phyloP scores from a whole-genome alignment of 2,888 invertebrate species.

The Geotrupes spiniger region DNA sequence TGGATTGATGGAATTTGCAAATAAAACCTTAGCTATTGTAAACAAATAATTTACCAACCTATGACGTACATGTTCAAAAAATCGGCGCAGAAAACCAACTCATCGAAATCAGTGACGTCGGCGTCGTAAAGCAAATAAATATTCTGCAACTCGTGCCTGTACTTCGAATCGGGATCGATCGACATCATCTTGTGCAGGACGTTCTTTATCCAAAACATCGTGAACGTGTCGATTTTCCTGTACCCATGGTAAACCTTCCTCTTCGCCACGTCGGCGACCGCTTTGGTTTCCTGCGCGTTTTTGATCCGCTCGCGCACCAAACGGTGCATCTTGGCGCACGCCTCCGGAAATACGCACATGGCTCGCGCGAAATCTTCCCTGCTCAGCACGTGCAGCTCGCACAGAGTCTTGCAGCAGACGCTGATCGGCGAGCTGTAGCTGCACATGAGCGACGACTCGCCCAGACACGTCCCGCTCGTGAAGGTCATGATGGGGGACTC shows the following conservation, averaged over 20 bases:
- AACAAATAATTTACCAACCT: neutral
- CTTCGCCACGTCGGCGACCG: conserved; percentile 5
- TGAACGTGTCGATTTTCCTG: conserved; percentile 12
- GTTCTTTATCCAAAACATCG: conserved; percentile 26
- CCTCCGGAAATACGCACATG: neutral
- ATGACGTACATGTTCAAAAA: conserved; percentile 26
- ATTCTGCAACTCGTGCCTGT: conserved; percentile 24
- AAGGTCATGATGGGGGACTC: conserved; percentile 25
- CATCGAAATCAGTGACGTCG: conserved; percentile 14
- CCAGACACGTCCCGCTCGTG: conserved; percentile 25
- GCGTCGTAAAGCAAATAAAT: conserved; percentile 24
- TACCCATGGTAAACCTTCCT: neutral
- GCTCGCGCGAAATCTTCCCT: conserved; percentile 11
- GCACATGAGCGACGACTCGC: conserved; percentile 19
- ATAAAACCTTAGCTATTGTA: too few species aligned
- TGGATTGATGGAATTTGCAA: too few species aligned
- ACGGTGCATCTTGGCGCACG: conserved; percentile 2
- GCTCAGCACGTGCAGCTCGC: conserved; percentile 15
- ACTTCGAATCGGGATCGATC: conserved; percentile 15
- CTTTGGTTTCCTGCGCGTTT: conserved; percentile 8
- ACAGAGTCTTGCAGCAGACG: conserved; percentile 17
- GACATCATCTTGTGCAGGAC: conserved; percentile 27
- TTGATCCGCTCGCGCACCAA: conserved; percentile 8
- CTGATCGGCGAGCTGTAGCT: conserved; percentile 11
- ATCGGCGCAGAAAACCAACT: conserved; percentile 20